Evolutionary conservation across 1,140 invertebrate species (phyloP).

Genomic region (Caenorhabditis briggsae): DNA sequence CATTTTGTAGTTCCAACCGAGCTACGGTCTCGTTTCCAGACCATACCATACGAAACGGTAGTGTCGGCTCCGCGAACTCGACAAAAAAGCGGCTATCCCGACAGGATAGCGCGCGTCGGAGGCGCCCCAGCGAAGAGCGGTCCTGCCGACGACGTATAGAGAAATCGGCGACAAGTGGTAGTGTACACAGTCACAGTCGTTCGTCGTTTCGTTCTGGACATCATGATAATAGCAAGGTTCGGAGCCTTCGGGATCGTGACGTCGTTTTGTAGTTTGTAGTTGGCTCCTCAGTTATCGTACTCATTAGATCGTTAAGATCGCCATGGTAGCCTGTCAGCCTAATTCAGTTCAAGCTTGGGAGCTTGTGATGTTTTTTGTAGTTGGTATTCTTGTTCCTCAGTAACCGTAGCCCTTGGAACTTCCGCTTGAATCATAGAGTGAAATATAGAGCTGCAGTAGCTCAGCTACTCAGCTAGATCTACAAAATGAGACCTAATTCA

Average conservation of each 20-base stretch:
- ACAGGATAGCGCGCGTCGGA: neutral
- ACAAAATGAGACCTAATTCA: too few species aligned
- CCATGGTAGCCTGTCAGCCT: too few species aligned
- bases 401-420: too few species aligned
- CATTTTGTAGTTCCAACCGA: too few species aligned
- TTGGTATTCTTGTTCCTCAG: too few species aligned
- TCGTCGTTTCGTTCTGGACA: neutral
- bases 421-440: too few species aligned
- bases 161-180: slow-evolving; percentile 13
- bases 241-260: neutral
- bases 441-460: too few species aligned
- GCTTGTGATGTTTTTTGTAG: too few species aligned
- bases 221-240: slow-evolving; percentile 20
- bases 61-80: neutral
- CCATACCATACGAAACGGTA: slow-evolving; percentile 15
- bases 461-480: too few species aligned
- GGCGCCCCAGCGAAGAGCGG: slow-evolving; percentile 3
- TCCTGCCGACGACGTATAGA: slow-evolving; percentile 28
- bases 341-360: too few species aligned
- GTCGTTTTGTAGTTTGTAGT: neutral
- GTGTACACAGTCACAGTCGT: neutral
- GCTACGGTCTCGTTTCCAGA: slow-evolving; percentile 7
- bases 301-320: too few species aligned
- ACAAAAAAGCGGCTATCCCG: neutral
- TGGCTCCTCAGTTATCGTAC: too few species aligned